Base-by-base conservation (phyloP, 2,888 invertebrate species). In the Sialis fuliginosa region DNA sequence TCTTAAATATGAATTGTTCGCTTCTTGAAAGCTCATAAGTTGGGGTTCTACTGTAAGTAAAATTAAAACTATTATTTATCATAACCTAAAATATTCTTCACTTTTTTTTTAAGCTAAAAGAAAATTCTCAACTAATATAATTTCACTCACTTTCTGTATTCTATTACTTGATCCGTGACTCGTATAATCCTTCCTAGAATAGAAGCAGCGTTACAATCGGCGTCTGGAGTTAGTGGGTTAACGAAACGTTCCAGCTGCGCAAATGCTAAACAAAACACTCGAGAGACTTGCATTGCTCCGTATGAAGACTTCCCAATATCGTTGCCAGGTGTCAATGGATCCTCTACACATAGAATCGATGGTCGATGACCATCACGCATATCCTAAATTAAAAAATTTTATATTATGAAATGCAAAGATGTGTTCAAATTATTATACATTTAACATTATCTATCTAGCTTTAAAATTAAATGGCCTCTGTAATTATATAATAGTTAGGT, bases 221-320 rank as follows among this genome's bases (percentile, higher is more conserved):
- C 71, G 56, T 73, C 70, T 56, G 65, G 66, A 54, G 70, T 68
- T 39, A 68, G 58, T 9, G 65, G 63, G 52, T 60, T 79, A 51
- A 83, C 81, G 52, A 84, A 84, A 63, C 81, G 81, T 56, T 81
- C 77, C 56, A 92, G 73, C 56, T 81, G 79, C 51, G 83, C 78
- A 68, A 88, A 96, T 50, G 97, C 97, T 72, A 90, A 91, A 68
- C 93, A 93, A 70, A 97, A 98, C 50, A 96, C 92, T 69, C 88
- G 83, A 12, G 47, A 69, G 57, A 80, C 80, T 62, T 86, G 83
- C 56, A 95, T 70, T 52, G 89, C 89, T 49, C 92, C 92, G 66
- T 95, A 96, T 59, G 95, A 95, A 63, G 93, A 93, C 56, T 95
- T 80, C 6, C 97, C 97, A 63, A 98, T 96, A 66, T 97, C 97